Conservation (phyloP, 2,113 vertebrate species). For the Daboia siamensis region DNA sequence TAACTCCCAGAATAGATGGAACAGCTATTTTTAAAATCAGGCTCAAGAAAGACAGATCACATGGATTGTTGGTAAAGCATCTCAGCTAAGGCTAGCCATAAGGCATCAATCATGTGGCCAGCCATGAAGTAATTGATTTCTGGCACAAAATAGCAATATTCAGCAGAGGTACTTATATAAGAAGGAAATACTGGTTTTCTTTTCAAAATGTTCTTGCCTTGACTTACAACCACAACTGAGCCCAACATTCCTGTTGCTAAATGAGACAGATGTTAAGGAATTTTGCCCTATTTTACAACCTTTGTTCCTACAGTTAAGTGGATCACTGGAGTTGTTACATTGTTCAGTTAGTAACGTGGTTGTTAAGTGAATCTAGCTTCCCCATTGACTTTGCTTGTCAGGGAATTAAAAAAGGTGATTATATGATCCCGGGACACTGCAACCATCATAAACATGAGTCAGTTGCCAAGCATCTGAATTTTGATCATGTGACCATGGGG, state of each 20-base stretch:
- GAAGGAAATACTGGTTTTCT: not conserved
- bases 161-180: not conserved
- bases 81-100: not conserved
- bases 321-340: not conserved
- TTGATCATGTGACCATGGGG: not conserved
- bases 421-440: not conserved
- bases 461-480: not conserved
- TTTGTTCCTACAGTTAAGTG: not conserved
- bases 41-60: not conserved
- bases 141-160: not conserved
- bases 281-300: not conserved
- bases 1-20: not conserved
- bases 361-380: not conserved
- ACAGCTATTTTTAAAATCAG: not conserved
- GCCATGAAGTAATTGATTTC: not conserved
- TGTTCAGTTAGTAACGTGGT: not conserved
- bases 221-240: not conserved
- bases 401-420: not conserved
- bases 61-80: not conserved
- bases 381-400: not conserved
- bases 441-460: not conserved
- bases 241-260: not conserved
- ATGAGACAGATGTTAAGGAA: not conserved
- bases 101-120: not conserved
- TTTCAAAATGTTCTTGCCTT: not conserved